A percentile compares a stretch with the other conserved stretches of the same genome.
phyloP scores from a whole-genome alignment of 2,113 vertebrate genomes.

The Dasyprocta punctata region DNA sequence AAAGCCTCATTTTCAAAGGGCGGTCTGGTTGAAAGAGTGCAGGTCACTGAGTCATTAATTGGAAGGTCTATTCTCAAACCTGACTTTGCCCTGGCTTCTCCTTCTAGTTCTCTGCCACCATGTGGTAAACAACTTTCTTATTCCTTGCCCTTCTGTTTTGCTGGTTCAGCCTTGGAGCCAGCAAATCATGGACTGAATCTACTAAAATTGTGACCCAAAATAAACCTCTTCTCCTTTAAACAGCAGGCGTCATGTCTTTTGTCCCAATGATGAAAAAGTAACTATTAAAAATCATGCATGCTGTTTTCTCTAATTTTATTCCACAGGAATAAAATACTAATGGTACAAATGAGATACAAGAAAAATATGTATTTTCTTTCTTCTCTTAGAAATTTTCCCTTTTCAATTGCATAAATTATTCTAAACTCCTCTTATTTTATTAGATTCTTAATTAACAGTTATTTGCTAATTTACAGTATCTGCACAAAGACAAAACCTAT shows the following conservation, averaged over 20 bases:
- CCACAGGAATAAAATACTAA: background rate
- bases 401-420: slow-evolving; percentile 6
- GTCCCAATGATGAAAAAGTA: background rate
- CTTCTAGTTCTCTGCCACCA: background rate
- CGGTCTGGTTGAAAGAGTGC: background rate
- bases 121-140: background rate
- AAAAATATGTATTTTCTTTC: background rate
- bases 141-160: background rate
- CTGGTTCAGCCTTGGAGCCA: background rate
- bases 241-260: background rate
- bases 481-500: slow-evolving; percentile 44
- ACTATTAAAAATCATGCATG: background rate
- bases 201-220: background rate
- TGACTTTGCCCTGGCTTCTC: background rate
- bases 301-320: background rate
- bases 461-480: slow-evolving; percentile 54
- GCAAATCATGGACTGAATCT: background rate
- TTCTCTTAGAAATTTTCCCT: background rate
- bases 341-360: background rate
- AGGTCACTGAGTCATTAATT: background rate
- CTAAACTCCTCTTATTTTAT: slow-evolving; percentile 29
- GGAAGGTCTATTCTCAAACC: background rate
- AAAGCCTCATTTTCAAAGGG: background rate
- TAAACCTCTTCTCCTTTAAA: background rate
- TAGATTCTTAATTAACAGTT: slow-evolving; percentile 27